These are phyloP conservation scores for Pituophis catenifer DNA, from an alignment of 2,113 vertebrate genomes.

Conservation along the genomic window DNA sequence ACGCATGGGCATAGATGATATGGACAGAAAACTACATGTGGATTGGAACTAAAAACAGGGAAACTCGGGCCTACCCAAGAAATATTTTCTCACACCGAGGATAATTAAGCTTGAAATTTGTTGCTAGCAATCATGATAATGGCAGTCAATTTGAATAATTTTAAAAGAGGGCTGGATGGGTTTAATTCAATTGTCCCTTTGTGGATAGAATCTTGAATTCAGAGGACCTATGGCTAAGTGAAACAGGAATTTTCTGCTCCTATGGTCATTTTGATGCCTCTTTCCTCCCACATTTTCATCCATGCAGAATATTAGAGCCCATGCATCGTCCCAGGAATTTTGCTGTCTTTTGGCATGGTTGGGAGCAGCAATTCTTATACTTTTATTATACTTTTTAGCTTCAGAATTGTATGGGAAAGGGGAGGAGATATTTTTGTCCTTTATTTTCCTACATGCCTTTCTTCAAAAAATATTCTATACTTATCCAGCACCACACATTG, in stretches of 20 bases:
- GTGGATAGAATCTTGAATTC: not conserved
- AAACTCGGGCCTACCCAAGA: not conserved
- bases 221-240: not conserved
- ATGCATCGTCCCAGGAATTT: not conserved
- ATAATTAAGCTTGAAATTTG: not conserved
- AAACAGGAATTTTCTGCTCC: not conserved
- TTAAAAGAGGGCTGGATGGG: not conserved
- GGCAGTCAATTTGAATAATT: not conserved
- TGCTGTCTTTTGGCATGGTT: not conserved
- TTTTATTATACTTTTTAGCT: not conserved
- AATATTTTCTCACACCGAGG: not conserved
- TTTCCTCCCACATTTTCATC: not conserved
- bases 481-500: not conserved
- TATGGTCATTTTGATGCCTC: not conserved
- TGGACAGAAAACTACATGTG: not conserved
- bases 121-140: not conserved
- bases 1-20: not conserved
- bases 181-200: not conserved
- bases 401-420: not conserved
- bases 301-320: not conserved
- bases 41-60: not conserved
- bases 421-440: not conserved
- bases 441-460: not conserved
- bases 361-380: not conserved
- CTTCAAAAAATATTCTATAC: not conserved